Evolutionary conservation across 1,140 invertebrate genomes (phyloP).

Genomic region (Cecropterus lyciades): DNA sequence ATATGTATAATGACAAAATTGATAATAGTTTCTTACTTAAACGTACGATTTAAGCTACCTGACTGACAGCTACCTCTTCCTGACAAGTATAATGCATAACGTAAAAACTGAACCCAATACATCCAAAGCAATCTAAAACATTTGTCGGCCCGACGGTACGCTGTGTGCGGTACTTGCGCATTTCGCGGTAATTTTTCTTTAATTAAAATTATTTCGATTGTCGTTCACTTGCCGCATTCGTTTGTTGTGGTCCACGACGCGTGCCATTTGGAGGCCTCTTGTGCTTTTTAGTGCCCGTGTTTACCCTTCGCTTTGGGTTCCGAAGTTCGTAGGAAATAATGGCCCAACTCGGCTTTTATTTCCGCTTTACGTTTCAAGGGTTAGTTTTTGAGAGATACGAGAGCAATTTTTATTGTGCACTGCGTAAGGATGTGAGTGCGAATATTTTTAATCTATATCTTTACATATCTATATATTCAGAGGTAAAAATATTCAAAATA

Average conservation of each 20-base stretch:
- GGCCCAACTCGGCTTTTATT: constrained; percentile 60
- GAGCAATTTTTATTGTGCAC: constrained; percentile 32
- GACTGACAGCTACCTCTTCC: too few relatives aligned
- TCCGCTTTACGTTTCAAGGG: constrained; percentile 40
- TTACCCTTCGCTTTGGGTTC: constrained; percentile 65
- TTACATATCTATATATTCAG: not conserved
- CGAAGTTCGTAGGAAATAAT: constrained; percentile 58
- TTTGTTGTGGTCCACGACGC: constrained; percentile 77
- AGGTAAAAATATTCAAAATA: not conserved
- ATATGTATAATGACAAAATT: too few relatives aligned
- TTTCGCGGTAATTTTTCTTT: constrained; percentile 80
- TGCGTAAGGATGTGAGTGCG: constrained; percentile 25
- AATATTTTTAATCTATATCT: not conserved
- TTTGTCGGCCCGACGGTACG: constrained; percentile 52
- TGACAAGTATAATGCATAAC: too few relatives aligned
- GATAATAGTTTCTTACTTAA: too few relatives aligned
- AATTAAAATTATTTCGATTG: constrained; percentile 83
- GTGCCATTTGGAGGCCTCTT: constrained; percentile 75
- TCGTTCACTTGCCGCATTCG: constrained; percentile 64
- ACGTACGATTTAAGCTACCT: too few relatives aligned
- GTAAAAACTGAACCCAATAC: constrained; percentile 3
- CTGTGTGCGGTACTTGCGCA: constrained; percentile 56
- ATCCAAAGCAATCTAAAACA: constrained; percentile 3
- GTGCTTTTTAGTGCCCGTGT: constrained; percentile 79
- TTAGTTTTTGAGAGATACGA: constrained; percentile 44